Conservation (phyloP, 1,140 invertebrate genomes). For the Neuroterus valhalla region DNA sequence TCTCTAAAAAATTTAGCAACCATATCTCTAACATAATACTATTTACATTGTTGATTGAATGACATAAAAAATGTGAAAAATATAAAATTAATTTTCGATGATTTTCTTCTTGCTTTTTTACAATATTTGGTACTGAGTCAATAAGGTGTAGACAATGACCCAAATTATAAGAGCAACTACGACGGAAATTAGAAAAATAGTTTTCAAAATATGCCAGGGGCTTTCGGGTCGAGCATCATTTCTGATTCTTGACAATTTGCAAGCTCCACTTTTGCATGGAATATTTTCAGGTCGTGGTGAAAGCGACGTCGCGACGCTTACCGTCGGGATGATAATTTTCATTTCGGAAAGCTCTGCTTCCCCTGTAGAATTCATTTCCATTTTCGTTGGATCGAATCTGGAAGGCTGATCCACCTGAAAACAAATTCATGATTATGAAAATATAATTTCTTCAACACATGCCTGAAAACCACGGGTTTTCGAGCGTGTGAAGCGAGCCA, state of each 20-base stretch:
- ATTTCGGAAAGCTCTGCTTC: constrained; percentile 62
- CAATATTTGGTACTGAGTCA: constrained; percentile 65
- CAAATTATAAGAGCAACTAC: constrained; percentile 72
- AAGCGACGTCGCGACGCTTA: constrained; percentile 44
- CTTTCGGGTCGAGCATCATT: constrained; percentile 57
- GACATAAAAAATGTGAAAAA: constrained; percentile 8
- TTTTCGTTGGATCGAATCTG: constrained; percentile 48
- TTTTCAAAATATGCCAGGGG: constrained; percentile 75
- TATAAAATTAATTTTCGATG: neutral
- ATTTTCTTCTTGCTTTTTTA: constrained; percentile 23
- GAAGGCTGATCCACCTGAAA: constrained; percentile 61
- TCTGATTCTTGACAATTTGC: constrained; percentile 40
- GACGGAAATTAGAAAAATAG: constrained; percentile 71
- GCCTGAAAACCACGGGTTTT: too few relatives aligned
- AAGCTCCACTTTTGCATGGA: constrained; percentile 50
- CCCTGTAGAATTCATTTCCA: constrained; percentile 28
- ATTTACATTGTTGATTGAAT: neutral
- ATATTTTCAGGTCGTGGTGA: constrained; percentile 24
- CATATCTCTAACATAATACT: neutral
- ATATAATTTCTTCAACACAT: too few relatives aligned
- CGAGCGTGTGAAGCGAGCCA: too few relatives aligned
- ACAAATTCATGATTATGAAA: neutral
- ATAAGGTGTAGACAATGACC: constrained; percentile 71
- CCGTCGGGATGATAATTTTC: constrained; percentile 38
- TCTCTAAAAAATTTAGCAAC: neutral